These are phyloP conservation scores for Rhamphomyia laevipes DNA, from an alignment of 2,888 invertebrate genomes.

Conservation along the genomic window DNA sequence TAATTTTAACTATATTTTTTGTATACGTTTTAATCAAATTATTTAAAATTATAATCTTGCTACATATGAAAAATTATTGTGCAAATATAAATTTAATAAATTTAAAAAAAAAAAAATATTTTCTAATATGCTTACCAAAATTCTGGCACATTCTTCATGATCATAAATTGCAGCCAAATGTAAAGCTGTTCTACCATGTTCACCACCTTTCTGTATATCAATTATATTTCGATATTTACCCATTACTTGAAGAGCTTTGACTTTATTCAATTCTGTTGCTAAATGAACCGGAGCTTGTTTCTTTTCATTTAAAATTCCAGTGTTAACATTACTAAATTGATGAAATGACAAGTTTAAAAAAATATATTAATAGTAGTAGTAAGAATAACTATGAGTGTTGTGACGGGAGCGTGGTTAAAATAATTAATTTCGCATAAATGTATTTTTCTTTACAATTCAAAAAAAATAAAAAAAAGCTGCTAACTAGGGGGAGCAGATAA, in stretches of 20 bases:
- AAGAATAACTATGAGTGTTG: too few species aligned
- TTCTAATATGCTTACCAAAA: constrained; percentile 49
- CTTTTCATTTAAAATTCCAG: constrained; percentile 59
- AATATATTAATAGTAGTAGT: too few species aligned
- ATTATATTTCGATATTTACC: constrained; percentile 54
- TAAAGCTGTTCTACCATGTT: constrained; percentile 65
- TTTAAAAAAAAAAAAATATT: not conserved
- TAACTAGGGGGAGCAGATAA: too few species aligned
- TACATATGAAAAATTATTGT: too few species aligned
- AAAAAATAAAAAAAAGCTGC: too few species aligned
- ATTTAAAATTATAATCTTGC: too few species aligned
- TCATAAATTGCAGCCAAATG: constrained; percentile 79
- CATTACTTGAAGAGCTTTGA: constrained; percentile 55
- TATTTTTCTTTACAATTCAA: too few species aligned
- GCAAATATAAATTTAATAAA: not conserved
- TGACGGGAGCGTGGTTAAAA: too few species aligned
- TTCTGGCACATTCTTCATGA: constrained; percentile 66
- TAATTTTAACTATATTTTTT: too few species aligned
- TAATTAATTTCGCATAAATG: too few species aligned
- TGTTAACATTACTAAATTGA: constrained; percentile 49
- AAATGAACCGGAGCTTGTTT: constrained; percentile 69
- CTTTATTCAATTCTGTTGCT: constrained; percentile 66
- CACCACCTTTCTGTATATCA: constrained; percentile 62
- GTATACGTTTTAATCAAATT: too few species aligned
- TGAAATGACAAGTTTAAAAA: too few species aligned